phyloP scores from a whole-genome alignment of 2,888 invertebrate species.

The Nysson spinosus region DNA sequence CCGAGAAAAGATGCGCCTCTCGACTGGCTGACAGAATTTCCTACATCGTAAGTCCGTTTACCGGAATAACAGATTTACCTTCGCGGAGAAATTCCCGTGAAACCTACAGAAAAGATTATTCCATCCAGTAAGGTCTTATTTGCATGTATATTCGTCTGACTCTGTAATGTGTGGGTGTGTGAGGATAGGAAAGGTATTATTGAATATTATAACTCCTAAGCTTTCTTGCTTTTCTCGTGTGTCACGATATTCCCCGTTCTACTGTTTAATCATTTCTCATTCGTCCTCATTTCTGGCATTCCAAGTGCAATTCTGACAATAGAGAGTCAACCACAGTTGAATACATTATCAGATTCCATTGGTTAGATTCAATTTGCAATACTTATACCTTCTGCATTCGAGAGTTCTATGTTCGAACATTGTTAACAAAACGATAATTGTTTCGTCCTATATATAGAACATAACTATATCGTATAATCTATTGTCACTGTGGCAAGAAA shows the following conservation, averaged over 20 bases:
- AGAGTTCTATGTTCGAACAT: neutral
- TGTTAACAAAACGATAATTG: slow-evolving; percentile 1
- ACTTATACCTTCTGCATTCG: neutral
- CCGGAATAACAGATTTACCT: slow-evolving; percentile 4
- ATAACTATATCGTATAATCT: slow-evolving; percentile 20
- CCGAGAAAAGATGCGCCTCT: slow-evolving; percentile 53
- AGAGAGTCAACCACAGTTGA: no score
- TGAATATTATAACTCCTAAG: no score
- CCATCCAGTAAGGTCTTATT: slow-evolving; percentile 37
- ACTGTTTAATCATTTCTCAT: no score
- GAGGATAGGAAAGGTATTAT: slow-evolving; percentile 20
- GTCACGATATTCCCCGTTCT: no score
- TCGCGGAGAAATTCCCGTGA: neutral
- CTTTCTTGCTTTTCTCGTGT: no score
- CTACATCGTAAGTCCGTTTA: slow-evolving; percentile 46
- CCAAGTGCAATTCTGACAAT: no score
- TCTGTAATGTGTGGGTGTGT: slow-evolving; percentile 39
- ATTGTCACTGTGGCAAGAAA: neutral
- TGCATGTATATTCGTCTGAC: slow-evolving; percentile 45
- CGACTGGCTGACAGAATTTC: slow-evolving; percentile 52
- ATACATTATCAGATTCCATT: no score
- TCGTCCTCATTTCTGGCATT: no score
- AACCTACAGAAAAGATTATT: slow-evolving; percentile 16
- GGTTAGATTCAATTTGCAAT: no score
- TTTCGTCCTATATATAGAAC: neutral